phyloP scores from a whole-genome alignment of 2,797 vertebrate species.

The Pygocentrus nattereri region DNA sequence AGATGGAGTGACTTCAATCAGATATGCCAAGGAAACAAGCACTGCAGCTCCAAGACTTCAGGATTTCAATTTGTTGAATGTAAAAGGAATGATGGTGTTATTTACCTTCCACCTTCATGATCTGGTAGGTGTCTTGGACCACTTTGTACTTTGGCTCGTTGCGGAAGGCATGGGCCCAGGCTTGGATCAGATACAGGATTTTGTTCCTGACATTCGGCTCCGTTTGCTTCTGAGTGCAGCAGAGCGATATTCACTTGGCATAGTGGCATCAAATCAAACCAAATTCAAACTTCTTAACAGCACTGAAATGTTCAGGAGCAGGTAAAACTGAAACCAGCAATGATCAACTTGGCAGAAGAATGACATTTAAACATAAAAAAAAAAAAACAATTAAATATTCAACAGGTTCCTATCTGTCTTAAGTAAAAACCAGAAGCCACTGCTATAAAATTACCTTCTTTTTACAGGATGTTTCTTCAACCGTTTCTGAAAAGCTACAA shows the following conservation, averaged over 20 bases:
- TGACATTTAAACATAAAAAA: no score
- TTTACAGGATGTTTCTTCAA: not conserved
- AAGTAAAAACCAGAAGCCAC: not conserved
- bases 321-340: not conserved
- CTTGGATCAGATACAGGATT: conserved; percentile 96
- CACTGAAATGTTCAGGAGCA: not conserved
- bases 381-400: not conserved
- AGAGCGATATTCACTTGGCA: not conserved
- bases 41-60: not conserved
- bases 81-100: not conserved
- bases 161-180: conserved; percentile 97
- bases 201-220: conserved; percentile 95
- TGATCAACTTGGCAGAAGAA: not conserved
- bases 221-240: conserved; percentile 84
- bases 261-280: not conserved
- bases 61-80: not conserved
- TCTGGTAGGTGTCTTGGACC: conserved; percentile 98
- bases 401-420: not conserved
- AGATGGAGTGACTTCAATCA: not conserved
- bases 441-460: not conserved
- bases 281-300: not conserved
- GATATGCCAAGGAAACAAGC: not conserved
- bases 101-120: conserved; percentile 99
- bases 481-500: not conserved
- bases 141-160: conserved; percentile 99